Evolutionary conservation across 1,140 invertebrate species (phyloP).

Genomic region (Phortica variegata): DNA sequence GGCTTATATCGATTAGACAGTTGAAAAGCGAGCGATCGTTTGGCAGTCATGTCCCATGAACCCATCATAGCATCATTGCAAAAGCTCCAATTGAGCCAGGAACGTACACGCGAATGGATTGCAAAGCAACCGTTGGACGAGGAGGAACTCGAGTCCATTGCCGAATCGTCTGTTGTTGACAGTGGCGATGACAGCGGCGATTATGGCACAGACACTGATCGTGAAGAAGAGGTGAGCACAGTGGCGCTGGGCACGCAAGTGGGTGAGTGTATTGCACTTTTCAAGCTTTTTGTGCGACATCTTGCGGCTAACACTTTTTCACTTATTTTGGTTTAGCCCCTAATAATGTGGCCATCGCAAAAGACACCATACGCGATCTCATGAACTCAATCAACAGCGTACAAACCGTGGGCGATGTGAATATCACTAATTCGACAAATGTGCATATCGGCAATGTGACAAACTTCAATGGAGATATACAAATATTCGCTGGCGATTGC

Average conservation of each 20-base stretch:
- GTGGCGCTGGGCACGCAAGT: slow-evolving; percentile 29
- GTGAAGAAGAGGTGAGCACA: slow-evolving; percentile 34
- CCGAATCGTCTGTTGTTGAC: slow-evolving; percentile 43
- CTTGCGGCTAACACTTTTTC: background rate
- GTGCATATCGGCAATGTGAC: slow-evolving; percentile 58
- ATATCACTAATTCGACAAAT: slow-evolving; percentile 52
- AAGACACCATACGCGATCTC: slow-evolving; percentile 34
- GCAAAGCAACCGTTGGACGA: slow-evolving; percentile 17
- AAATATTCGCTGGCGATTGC: slow-evolving; percentile 46
- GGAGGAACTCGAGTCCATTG: slow-evolving; percentile 39
- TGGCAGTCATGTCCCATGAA: slow-evolving; percentile 28
- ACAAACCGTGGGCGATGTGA: slow-evolving; percentile 50
- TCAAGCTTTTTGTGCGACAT: too few relatives aligned
- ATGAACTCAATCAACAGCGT: slow-evolving; percentile 46
- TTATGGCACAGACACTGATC: slow-evolving; percentile 23
- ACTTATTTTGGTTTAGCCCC: slow-evolving; percentile 2
- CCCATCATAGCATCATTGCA: slow-evolving; percentile 14
- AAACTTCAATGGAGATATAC: slow-evolving; percentile 57
- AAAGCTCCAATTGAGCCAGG: slow-evolving; percentile 16
- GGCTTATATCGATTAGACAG: too few relatives aligned
- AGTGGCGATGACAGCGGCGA: slow-evolving; percentile 33
- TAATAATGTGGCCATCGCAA: slow-evolving; percentile 23
- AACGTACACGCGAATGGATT: slow-evolving; percentile 35
- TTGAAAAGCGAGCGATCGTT: too few relatives aligned
- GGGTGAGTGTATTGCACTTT: slow-evolving; percentile 16